Conservation (phyloP, 2,113 vertebrate species). For the Eulacestoma nigropectus region DNA sequence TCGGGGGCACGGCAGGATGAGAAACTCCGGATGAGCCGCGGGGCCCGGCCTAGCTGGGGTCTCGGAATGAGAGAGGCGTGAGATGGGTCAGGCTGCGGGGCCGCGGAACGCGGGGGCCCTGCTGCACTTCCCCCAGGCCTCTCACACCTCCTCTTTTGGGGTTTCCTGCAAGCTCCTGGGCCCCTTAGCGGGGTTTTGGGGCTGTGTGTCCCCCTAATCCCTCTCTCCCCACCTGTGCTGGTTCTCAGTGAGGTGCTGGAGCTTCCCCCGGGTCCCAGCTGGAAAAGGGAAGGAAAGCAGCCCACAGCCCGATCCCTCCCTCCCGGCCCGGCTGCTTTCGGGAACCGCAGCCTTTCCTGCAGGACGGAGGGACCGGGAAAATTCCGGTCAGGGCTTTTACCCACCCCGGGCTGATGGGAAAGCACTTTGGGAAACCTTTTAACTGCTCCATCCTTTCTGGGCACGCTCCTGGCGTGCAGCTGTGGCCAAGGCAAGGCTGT, state of each 20-base stretch:
- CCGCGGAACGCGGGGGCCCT: background rate
- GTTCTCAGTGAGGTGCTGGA: rapidly evolving
- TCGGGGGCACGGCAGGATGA: background rate
- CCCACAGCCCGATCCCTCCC: rapidly evolving
- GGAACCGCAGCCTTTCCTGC: background rate
- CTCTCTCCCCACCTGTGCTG: rapidly evolving
- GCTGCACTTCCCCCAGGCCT: background rate
- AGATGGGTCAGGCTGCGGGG: background rate
- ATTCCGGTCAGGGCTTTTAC: background rate
- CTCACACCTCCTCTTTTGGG: background rate
- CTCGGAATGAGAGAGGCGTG: background rate
- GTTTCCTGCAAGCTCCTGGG: rapidly evolving
- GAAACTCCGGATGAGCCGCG: background rate
- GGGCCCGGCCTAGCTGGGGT: background rate
- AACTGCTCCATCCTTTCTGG: background rate
- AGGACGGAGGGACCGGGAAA: background rate
- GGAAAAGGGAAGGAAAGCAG: background rate
- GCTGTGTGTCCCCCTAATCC: rapidly evolving
- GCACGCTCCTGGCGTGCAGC: background rate
- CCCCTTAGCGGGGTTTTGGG: background rate
- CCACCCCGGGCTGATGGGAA: background rate
- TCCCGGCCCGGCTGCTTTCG: background rate
- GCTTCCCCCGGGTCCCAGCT: background rate
- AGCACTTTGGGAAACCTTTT: background rate
- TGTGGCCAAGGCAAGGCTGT: background rate